A percentile compares a stretch with the other conserved stretches of the same genome.
phyloP scores from a whole-genome alignment of 2,888 invertebrate genomes.

The Priocnemis perturbator region DNA sequence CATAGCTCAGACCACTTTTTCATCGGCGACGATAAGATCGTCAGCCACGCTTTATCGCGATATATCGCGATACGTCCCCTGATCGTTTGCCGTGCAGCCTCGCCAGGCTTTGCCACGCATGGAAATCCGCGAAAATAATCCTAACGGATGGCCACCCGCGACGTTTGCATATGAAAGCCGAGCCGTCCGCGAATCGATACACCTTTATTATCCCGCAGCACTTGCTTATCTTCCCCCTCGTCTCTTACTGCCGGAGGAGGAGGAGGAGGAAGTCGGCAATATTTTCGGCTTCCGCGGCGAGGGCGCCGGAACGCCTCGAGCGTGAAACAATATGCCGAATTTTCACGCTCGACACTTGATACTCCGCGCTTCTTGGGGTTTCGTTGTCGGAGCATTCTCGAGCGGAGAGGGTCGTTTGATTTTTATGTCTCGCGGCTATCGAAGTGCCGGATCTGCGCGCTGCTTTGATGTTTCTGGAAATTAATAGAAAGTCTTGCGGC shows the following conservation, averaged over 20 bases:
- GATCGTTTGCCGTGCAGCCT: neutral
- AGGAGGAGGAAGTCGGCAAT: constrained; percentile 67
- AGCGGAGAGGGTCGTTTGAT: too few species aligned
- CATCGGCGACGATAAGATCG: neutral
- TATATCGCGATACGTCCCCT: neutral
- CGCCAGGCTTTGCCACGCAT: neutral
- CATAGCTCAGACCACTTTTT: neutral
- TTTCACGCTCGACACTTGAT: constrained; percentile 56
- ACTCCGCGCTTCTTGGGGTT: constrained; percentile 20
- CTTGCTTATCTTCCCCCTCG: constrained; percentile 68
- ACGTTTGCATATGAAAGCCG: constrained; percentile 74
- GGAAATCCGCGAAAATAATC: constrained; percentile 68
- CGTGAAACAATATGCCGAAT: constrained; percentile 67
- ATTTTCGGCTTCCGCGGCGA: constrained; percentile 69
- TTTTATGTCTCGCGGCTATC: too few species aligned
- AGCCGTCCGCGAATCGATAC: constrained; percentile 69
- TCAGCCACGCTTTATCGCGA: neutral
- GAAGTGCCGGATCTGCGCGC: too few species aligned
- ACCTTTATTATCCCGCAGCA: constrained; percentile 71
- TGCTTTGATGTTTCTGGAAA: too few species aligned
- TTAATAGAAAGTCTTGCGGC: too few species aligned
- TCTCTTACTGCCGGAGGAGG: constrained; percentile 33
- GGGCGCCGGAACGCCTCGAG: constrained; percentile 36
- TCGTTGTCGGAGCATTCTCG: too few species aligned
- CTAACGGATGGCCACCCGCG: constrained; percentile 72